Evolutionary conservation across 2,113 vertebrate genomes (phyloP).

Genomic region (Glaucidium brasilianum): DNA sequence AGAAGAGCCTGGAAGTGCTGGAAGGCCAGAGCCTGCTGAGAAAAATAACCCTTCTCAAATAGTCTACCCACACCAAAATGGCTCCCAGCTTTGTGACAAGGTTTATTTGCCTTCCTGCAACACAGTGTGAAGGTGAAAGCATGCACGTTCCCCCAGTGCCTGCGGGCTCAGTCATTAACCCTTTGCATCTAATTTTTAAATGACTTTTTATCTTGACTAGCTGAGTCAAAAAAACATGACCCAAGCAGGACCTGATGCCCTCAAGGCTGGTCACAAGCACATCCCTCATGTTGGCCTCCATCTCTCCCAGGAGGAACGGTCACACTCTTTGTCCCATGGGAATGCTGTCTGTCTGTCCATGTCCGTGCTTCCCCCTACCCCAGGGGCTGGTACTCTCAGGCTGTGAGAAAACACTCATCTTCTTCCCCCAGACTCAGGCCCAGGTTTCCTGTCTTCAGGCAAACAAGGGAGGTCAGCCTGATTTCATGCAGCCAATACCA

Average conservation of each 20-base stretch:
- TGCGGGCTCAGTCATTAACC: not conserved
- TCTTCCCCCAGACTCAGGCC: accelerated
- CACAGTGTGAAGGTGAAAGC: not conserved
- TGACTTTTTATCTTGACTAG: not conserved
- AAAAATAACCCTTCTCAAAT: not conserved
- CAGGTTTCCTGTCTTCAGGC: not conserved
- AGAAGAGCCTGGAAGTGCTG: not conserved
- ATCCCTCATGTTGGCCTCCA: accelerated
- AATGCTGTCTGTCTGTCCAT: not conserved
- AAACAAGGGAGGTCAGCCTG: not conserved
- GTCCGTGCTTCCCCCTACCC: not conserved
- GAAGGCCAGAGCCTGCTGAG: not conserved
- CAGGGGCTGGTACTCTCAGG: accelerated
- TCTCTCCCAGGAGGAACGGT: not conserved
- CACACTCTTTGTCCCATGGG: not conserved
- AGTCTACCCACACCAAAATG: not conserved
- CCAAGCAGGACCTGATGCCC: not conserved
- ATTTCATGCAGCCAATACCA: accelerated
- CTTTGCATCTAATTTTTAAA: not conserved
- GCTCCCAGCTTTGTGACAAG: not conserved
- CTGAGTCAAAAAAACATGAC: not conserved
- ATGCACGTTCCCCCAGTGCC: not conserved
- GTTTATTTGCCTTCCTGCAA: not conserved
- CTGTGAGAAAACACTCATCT: not conserved
- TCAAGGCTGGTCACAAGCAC: not conserved